These are phyloP conservation scores for Apamea crenata DNA, from an alignment of 2,888 invertebrate species.

Conservation along the genomic window DNA sequence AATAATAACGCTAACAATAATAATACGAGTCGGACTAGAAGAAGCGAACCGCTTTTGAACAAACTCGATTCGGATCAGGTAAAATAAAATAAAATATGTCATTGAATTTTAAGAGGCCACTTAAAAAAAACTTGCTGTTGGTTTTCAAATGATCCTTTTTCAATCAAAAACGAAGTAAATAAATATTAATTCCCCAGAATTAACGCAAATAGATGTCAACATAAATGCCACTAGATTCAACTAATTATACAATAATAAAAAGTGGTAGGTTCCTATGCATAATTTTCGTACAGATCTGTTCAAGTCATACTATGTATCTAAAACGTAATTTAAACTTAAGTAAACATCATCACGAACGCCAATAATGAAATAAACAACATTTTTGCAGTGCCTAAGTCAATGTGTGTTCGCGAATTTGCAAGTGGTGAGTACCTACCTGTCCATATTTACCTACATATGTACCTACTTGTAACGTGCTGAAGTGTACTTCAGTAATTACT, in stretches of 20 bases:
- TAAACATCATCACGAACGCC: neutral
- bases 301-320: neutral
- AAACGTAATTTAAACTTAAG: neutral
- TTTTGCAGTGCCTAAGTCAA: slow-evolving; percentile 88
- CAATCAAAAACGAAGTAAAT: neutral
- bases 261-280: neutral
- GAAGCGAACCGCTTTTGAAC: slow-evolving; percentile 78
- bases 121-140: slow-evolving; percentile 20
- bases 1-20: slow-evolving; percentile 59
- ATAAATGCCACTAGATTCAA: neutral
- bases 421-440: slow-evolving; percentile 80
- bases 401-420: slow-evolving; percentile 89
- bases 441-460: neutral
- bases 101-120: slow-evolving; percentile 18
- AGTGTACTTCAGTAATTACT: neutral
- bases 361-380: neutral
- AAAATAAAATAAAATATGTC: slow-evolving; percentile 39
- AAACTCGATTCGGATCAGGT: slow-evolving; percentile 82
- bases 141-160: slow-evolving; percentile 11
- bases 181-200: neutral
- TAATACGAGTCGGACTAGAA: slow-evolving; percentile 67
- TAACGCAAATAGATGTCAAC: neutral
- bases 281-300: neutral
- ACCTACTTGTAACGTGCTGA: neutral
- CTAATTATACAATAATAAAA: neutral